Evolutionary conservation across 2,113 vertebrate genomes (phyloP), one percentile per base, ranked within the genome.

Genomic region (Ellobius talpinus): DNA sequence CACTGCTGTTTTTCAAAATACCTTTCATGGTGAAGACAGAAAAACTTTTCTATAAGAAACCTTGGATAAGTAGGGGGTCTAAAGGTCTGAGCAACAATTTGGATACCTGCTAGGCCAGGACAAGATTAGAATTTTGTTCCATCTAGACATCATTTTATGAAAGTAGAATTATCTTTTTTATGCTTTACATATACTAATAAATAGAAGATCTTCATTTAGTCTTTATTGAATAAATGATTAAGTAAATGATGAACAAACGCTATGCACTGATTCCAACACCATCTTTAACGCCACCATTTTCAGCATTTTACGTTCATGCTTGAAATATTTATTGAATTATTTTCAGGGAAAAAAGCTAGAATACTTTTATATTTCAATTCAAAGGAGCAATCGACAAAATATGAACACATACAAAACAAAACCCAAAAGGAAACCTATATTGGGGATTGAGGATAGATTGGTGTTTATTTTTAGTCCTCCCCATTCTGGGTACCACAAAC

Each of bases 311-410:
- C 1, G 90, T 70, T 42, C n/a, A 87, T 45, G 1, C 81, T 79
- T 68, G 23, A 90, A 96, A 23, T 77, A 89, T 73, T 95, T 90
- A 33, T 93, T 91, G 39, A 94, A 39, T 19, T 95, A 63, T 68
- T 93, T 95, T 92, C 66, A 90, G 72, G 61, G 55, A 88, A 81
- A 52, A 95, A 90, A 93, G 47, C 47, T 78, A 65, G 36, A 86
- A 77, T 86, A 45, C 47, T 94, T 94, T 97, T 89, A 86, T 29
- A 93, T 89, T 89, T 94, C 47, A 77, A 36, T 77, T 73, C 39
- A 77, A 94, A 97, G 68, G 81, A 92, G 33, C 63, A 91, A 84
- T 23, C 2, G 70, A 85, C 70, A 68, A 61, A 87, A 74, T 6
- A 68, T 0, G 19, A 91, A 24, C n/a, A 87, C 23, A 72, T 45